Evolutionary conservation across 1,140 invertebrate species (phyloP), one percentile per base, ranked within the genome.

Genomic region (Geopemphigus sp.): DNA sequence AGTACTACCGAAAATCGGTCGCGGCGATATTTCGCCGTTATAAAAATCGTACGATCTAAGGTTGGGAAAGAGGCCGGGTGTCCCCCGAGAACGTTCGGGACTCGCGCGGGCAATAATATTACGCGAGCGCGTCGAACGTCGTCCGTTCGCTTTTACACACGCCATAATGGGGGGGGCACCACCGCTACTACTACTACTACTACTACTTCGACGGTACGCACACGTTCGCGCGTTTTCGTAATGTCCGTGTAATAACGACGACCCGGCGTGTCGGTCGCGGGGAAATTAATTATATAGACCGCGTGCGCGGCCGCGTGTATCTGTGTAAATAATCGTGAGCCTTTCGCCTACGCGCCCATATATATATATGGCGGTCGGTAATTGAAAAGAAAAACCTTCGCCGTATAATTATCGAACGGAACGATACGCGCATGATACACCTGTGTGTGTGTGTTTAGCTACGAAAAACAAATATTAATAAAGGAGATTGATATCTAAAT

Each of bases 381-480:
- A 64, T 64, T 64, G 63, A 64, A 64, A 39, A 63, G 12, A 39
- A 32, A 39, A 39, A 32, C 59, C 32, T 39, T 19, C 26, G 17
- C 63, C 6, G 22, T 64, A 64, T 64, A 64, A 64, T 64, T 64
- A 64, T 39, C 10, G 5, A 45, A n/a, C 10, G 14, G 39, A 64
- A 64, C n/a, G 12, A 39, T 39, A 39, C 63, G n/a, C n/a, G n/a
- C 39, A 63, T 10, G 17, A 64, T 45, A 39, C 24, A 26, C 15
- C n/a, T 15, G 15, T 54, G 19, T 19, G 59, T 61, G 6, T 32
- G 39, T 32, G 29, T n/a, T n/a, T 64, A 19, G 39, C 10, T 32
- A 11, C n/a, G 32, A 63, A 64, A 64, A 64, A 64, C 63, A 64
- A 64, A 64, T 64, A 64, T 64, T 64, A 64, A 64, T 64, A 64